A percentile compares a stretch with the other conserved stretches of the same genome.
These are phyloP conservation scores for Heliconius erato DNA, from an alignment of 2,888 invertebrate species.

Conservation along the genomic window DNA sequence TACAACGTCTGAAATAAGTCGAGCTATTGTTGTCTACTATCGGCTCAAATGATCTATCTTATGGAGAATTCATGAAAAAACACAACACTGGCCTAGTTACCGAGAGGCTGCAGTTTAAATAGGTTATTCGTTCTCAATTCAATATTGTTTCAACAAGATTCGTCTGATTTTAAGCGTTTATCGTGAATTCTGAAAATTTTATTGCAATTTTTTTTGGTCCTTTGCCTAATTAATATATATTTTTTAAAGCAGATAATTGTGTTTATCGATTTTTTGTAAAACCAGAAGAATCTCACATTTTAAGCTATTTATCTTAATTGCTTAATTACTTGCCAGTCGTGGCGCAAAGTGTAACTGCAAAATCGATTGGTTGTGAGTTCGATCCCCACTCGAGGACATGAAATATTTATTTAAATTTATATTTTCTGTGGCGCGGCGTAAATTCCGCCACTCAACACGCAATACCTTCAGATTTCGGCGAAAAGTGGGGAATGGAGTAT, in stretches of 20 bases:
- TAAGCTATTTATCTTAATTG: too few relatives aligned
- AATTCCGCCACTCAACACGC: too few relatives aligned
- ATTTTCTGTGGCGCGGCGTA: too few relatives aligned
- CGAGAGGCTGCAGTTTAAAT: constrained; percentile 5
- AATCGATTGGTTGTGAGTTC: too few relatives aligned
- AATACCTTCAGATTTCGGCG: too few relatives aligned
- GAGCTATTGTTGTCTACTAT: constrained; percentile 19
- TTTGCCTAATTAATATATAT: not conserved
- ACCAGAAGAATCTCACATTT: too few relatives aligned
- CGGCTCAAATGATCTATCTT: constrained; percentile 20
- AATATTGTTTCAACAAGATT: constrained; percentile 18
- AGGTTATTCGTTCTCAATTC: constrained; percentile 19
- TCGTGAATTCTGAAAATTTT: not conserved
- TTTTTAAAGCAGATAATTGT: not conserved
- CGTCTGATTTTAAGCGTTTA: constrained; percentile 2
- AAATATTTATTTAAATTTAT: too few relatives aligned
- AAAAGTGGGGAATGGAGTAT: too few relatives aligned
- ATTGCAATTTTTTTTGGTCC: not conserved
- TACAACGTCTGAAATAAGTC: constrained; percentile 11
- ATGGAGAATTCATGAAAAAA: constrained; percentile 11
- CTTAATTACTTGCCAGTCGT: too few relatives aligned
- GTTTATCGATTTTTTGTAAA: too few relatives aligned
- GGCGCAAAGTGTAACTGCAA: too few relatives aligned
- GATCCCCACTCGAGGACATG: too few relatives aligned
- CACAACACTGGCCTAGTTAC: constrained; percentile 14